These are phyloP conservation scores for Batillaria attramentaria DNA, from an alignment of 1,140 invertebrate genomes.

Conservation along the genomic window DNA sequence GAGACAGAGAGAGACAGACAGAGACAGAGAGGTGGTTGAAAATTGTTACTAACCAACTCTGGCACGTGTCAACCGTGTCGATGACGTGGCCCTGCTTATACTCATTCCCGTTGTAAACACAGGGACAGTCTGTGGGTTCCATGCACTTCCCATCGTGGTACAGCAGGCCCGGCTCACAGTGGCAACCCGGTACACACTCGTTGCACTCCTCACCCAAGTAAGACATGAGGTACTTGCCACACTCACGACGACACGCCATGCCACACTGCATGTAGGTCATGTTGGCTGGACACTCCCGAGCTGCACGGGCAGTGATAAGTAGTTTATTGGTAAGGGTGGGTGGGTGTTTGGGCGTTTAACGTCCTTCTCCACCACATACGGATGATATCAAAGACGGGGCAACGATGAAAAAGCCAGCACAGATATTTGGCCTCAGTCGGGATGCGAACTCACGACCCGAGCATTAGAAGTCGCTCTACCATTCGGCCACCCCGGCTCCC, in stretches of 20 bases:
- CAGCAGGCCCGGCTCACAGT: slow-evolving; percentile 39
- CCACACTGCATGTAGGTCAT: slow-evolving; percentile 82
- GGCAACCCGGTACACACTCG: slow-evolving; percentile 45
- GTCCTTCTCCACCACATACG: too few species aligned
- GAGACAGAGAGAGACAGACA: slow-evolving; percentile 11
- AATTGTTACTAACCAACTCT: slow-evolving; percentile 48
- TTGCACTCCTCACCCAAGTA: slow-evolving; percentile 23
- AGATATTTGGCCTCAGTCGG: too few species aligned
- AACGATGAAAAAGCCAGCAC: too few species aligned
- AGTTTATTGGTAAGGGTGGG: too few species aligned
- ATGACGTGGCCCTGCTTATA: slow-evolving; percentile 36
- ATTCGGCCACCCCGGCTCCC: too few species aligned
- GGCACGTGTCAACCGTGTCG: slow-evolving; percentile 39
- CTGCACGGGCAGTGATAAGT: too few species aligned
- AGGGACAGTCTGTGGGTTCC: slow-evolving; percentile 44
- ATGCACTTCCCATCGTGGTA: slow-evolving; percentile 44
- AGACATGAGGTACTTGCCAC: slow-evolving; percentile 64
- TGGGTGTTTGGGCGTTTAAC: too few species aligned
- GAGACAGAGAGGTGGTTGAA: background rate
- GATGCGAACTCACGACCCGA: too few species aligned
- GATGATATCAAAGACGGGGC: too few species aligned
- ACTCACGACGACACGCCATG: slow-evolving; percentile 81
- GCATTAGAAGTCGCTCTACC: too few species aligned
- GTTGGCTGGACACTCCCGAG: slow-evolving; percentile 68
- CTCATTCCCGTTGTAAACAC: slow-evolving; percentile 40